Evolutionary conservation across 2,113 vertebrate genomes (phyloP), one percentile per base, ranked within the genome.

Genomic region (Poeciliopsis occidentalis): DNA sequence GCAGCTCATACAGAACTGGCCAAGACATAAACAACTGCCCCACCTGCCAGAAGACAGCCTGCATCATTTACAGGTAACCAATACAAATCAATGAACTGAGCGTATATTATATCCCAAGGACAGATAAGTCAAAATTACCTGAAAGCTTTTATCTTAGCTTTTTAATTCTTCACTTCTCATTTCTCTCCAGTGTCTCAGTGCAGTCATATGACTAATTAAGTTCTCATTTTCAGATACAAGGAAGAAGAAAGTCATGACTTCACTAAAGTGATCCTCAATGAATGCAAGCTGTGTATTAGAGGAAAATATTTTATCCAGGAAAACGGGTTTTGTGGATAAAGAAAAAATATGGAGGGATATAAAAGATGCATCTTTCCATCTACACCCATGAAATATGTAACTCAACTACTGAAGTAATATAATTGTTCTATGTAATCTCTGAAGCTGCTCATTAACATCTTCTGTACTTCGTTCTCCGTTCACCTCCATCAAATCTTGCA

Each of bases 21-120:
- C 98, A 99, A 92, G 98, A 99, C 90, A 96, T 99, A 79, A 99
- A 99, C 96, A 99, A 99, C 83, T 99, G 98, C 92, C 92, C 96
- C 64, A 98, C 97, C 83, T 99, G 98, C 67, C 97, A 97, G 94
- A 99, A 96, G 93, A 99, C 97, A 0, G 98, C 98, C 12, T 99
- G 98, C 93, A 98, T 99, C 94, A 99, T 99, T 82, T 99, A 99
- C 97, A 99, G 98, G 98, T 99, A 97, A 91, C 67, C 76, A 72
- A 31, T 82, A 82, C 69, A 41, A 44, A 57, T 73, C 71, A 75
- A 84, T 75, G 51, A 77, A 76, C 79, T 83, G 60, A 84, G 64
- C 76, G 60, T 41, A 61, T 80, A 83, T 74, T 75, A 80, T 74
- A 82, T 85, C 44, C 34, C 29, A 64, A n/a, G 73, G 67, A 74